Evolutionary conservation across 2,888 invertebrate species (phyloP), one percentile per base, ranked within the genome.

Genomic region (Eledone cirrhosa): DNA sequence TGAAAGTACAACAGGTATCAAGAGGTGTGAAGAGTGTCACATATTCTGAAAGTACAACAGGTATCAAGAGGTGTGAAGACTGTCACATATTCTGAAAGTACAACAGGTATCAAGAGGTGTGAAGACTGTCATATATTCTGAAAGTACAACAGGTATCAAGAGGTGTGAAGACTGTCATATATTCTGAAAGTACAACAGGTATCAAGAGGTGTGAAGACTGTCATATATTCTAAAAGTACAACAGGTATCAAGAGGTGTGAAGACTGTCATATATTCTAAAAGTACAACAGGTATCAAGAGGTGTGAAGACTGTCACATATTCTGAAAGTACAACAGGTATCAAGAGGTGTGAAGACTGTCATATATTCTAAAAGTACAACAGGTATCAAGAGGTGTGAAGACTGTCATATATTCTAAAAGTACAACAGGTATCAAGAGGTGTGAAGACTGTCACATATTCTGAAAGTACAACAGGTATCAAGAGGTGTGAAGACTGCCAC

Each of bases 281-380:
- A 29, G n/a, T 14, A 1, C 19, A 67, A 67, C 16, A 22, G 0
- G 27, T 2, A 29, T 2, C 11, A 67, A 24, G 0, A 94, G 89
- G 95, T 94, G 22, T 95, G 93, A 27, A 99, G 93, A 0, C 95
- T 96, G 86, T 98, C 98, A 33, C 97, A 93, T 29, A 98, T 91
- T 82, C 90, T 88, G 83, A 29, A 29, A 29, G n/a, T 14, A 1
- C 19, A 67, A 67, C 16, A 22, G 0, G 27, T 2, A 29, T 2
- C 11, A 67, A 24, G 0, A 94, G 89, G 95, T 94, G 22, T 95
- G 93, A 27, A 99, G 93, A 0, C 95, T 96, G 86, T 98, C 98
- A 33, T 97, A 93, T 29, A 98, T 91, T 82, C 90, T 88, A 83
- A 29, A 29, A 29, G n/a, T 14, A 1, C 19, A 67, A 67, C 16